phyloP scores from a whole-genome alignment of 1,140 invertebrate genomes.

The Wiebesia pumilae region DNA sequence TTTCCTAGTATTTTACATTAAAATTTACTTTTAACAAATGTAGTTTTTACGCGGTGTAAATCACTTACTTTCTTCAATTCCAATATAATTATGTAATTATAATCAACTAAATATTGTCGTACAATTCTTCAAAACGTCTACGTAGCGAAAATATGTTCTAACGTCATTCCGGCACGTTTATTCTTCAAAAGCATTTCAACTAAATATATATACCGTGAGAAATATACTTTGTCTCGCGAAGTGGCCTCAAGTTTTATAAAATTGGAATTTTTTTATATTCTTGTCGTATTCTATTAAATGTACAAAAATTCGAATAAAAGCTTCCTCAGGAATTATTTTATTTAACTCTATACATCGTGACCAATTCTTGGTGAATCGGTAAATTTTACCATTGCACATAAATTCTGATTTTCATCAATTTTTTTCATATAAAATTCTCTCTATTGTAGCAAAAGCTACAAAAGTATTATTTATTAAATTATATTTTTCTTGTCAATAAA shows the following conservation, averaged over 20 bases:
- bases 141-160: not conserved
- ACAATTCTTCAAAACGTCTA: no score
- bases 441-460: no score
- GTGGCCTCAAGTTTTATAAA: not conserved
- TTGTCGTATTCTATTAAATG: not conserved
- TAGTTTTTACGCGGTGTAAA: no score
- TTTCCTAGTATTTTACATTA: not conserved
- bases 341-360: not conserved
- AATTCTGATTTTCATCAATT: no score
- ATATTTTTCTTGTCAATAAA: no score
- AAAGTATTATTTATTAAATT: no score
- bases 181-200: not conserved
- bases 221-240: not conserved
- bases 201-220: not conserved
- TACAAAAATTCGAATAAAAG: not conserved
- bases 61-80: no score
- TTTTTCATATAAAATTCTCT: no score
- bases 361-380: not conserved
- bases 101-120: not conserved
- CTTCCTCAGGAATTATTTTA: not conserved
- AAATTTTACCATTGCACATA: not conserved
- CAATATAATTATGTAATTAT: not conserved
- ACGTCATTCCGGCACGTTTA: not conserved
- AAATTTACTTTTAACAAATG: no score
- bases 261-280: not conserved